These are phyloP conservation scores for Phalloptychus januarius DNA, from an alignment of 2,797 vertebrate species.

Conservation along the genomic window DNA sequence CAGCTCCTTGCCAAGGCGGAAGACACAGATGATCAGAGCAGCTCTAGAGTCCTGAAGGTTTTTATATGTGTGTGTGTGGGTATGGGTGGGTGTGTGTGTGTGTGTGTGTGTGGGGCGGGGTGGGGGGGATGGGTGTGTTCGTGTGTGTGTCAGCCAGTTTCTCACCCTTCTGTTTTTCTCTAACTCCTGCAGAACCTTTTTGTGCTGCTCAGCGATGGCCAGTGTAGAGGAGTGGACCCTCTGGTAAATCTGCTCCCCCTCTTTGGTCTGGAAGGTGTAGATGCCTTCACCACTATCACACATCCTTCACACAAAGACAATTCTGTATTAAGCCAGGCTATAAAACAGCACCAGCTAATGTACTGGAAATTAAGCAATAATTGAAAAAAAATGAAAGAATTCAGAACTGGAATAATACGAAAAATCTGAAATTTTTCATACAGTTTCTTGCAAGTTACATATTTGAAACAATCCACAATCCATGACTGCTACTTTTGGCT, in stretches of 20 bases:
- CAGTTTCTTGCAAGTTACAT: neutral
- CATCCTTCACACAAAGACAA: slow-evolving; percentile 82
- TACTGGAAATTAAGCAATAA: neutral
- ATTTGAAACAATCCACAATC: neutral
- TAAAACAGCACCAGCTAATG: neutral
- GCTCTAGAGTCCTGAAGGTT: too few relatives aligned
- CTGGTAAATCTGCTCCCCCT: slow-evolving; percentile 97
- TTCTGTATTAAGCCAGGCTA: neutral
- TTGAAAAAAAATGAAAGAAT: slow-evolving; percentile 15
- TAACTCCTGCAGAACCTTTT: slow-evolving; percentile 92
- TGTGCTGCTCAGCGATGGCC: slow-evolving; percentile 95
- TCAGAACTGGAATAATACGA: neutral
- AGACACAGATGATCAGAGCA: too few relatives aligned
- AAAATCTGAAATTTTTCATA: neutral
- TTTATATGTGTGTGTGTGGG: too few relatives aligned
- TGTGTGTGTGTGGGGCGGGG: too few relatives aligned
- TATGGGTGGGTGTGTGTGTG: too few relatives aligned
- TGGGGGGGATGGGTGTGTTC: too few relatives aligned
- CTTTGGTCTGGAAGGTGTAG: slow-evolving; percentile 96
- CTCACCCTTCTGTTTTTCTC: slow-evolving; percentile 92
- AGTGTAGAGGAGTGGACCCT: slow-evolving; percentile 92
- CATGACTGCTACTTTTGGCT: neutral
- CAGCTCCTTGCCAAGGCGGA: too few relatives aligned
- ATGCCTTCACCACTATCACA: slow-evolving; percentile 95
- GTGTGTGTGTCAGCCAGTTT: neutral